Base-by-base conservation (phyloP, 2,113 vertebrate genomes). In the Epinephelus fuscoguttatus region DNA sequence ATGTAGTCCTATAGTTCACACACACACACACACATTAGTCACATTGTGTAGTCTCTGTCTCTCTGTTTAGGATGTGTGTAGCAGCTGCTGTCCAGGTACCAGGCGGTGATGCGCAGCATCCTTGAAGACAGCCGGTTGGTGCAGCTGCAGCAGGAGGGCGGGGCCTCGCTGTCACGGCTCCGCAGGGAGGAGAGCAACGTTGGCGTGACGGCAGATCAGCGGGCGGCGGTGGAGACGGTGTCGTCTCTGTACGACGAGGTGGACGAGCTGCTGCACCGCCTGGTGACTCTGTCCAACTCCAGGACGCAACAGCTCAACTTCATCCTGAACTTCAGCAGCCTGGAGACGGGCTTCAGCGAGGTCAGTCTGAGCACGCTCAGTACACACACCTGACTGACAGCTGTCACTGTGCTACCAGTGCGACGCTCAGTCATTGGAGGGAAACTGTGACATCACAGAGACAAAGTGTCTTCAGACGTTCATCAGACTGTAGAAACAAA, bases 281-380 rank as follows among this genome's bases (percentile, higher is more conserved):
- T 99, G 89, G 97, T 98, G 53, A 96, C 94, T 82, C 84, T 97
- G 73, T 97, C 96, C 62, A 99, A 99, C 95, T 82, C 91, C 72
- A 94, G 93, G 86, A 95, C 96, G 7, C 96, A 95, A 90, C 93
- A 96, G 2, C 95, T 99, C 69, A 94, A 95, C 86, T 94, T 97
- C 89, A 89, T 98, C 53, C 86, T 95, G 80, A 96, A 94, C 50
- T 96, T 98, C 0, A 95, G 94, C 76, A 86, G 75, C 3, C 93
- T 97, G 80, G 96, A 97, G 88, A 81, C 91, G 30, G 93, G 94
- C 71, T 96, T 97, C 83, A 92, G 63, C 30, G 93, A 97, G 97
- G 97, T 98, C 82, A 91, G 95, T 62, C 23, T 49, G 40, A 70
- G 70, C 60, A 2, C 0, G 27, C 76, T 75, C 84, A 57, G 78